Conservation (phyloP, 2,113 vertebrate species). For the Myotis davidii region DNA sequence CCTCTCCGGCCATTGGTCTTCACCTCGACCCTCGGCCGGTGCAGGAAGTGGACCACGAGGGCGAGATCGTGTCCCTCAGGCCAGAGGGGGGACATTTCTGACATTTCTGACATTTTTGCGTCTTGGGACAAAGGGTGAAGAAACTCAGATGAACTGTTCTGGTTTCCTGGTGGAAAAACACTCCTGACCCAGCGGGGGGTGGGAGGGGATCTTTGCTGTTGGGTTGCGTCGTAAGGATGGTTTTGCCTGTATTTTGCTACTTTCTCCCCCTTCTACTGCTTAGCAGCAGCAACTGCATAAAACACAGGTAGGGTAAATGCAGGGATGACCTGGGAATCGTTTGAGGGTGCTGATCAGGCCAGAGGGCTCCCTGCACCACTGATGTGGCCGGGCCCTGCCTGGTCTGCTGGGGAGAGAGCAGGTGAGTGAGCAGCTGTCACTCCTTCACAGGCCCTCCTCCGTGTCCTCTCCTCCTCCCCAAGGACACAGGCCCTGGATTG, state of each 20-base stretch:
- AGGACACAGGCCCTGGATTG: background rate
- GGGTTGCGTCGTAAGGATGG: background rate
- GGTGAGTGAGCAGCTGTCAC: background rate
- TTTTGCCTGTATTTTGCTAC: background rate
- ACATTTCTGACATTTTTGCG: constrained; percentile 66
- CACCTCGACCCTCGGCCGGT: background rate
- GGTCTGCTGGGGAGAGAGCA: fast-evolving
- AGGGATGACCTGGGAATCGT: no score
- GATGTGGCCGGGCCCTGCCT: fast-evolving
- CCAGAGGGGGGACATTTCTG: background rate
- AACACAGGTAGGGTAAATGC: fast-evolving
- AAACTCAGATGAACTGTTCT: constrained; percentile 54
- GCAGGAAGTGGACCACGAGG: constrained; percentile 23
- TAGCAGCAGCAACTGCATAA: fast-evolving
- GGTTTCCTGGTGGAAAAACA: constrained; percentile 58
- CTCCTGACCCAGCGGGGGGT: background rate
- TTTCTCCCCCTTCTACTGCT: fast-evolving
- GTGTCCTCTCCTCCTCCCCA: background rate
- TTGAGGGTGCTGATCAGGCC: background rate
- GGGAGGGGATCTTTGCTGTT: background rate
- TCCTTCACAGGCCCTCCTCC: fast-evolving
- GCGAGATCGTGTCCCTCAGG: background rate
- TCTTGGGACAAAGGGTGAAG: constrained; percentile 74
- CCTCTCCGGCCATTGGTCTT: background rate
- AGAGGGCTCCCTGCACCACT: background rate